Evolutionary conservation across 2,113 vertebrate species (phyloP).

Genomic region (Pangasianodon hypophthalmus): DNA sequence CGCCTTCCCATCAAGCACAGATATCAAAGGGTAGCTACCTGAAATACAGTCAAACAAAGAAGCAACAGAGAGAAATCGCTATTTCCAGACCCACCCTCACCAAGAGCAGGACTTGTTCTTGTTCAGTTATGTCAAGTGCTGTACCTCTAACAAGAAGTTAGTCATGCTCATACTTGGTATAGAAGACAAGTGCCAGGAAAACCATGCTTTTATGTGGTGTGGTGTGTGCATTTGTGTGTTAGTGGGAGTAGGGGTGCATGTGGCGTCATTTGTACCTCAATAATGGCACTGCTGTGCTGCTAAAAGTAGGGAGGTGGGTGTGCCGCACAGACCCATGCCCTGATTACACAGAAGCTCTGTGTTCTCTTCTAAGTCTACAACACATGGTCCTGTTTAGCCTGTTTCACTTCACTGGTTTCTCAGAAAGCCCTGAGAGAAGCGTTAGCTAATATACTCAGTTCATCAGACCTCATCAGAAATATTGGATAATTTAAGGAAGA

Average conservation of each 20-base stretch:
- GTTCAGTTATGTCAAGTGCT: conserved; percentile 22
- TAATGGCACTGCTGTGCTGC: conserved; percentile 72
- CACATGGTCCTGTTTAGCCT: conserved; percentile 71
- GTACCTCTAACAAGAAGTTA: conserved; percentile 34
- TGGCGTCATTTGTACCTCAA: conserved; percentile 70
- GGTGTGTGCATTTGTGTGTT: conserved; percentile 33
- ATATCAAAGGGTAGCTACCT: not conserved
- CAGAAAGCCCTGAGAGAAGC: conserved; percentile 17
- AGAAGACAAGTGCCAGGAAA: conserved; percentile 25
- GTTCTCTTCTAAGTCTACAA: conserved; percentile 65
- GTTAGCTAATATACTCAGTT: not conserved
- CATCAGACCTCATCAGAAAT: conserved; percentile 9
- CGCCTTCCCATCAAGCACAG: not conserved
- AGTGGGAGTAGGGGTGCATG: conserved; percentile 50
- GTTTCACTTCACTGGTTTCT: conserved; percentile 60
- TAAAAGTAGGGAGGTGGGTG: conserved; percentile 60
- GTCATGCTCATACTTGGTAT: conserved; percentile 29
- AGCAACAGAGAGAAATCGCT: not conserved
- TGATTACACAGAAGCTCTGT: conserved; percentile 74
- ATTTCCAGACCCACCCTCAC: conserved; percentile 25
- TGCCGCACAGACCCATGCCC: conserved; percentile 67
- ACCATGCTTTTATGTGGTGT: conserved; percentile 36
- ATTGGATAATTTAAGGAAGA: not conserved
- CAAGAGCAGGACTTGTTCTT: conserved; percentile 10
- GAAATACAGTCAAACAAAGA: conserved; percentile 12